Evolutionary conservation across 2,113 vertebrate genomes (phyloP).

Genomic region (Sinocyclocheilus maitianheensis): DNA sequence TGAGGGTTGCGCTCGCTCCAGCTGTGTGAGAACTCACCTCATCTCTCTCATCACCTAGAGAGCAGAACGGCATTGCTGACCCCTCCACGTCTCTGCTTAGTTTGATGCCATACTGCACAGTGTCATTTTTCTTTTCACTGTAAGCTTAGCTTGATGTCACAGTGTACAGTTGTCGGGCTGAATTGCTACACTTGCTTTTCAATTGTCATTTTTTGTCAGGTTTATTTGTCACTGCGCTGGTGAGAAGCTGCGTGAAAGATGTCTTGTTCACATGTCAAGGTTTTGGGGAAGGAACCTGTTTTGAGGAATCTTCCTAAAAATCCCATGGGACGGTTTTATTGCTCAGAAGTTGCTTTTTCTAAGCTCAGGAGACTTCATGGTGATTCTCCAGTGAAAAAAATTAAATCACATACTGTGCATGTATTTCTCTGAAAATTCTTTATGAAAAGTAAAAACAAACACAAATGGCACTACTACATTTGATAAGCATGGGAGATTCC

Average conservation of each 20-base stretch:
- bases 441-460: not conserved
- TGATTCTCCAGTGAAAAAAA: not conserved
- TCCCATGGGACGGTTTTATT: not conserved
- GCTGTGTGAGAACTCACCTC: slow-evolving; percentile 23
- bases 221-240: not conserved
- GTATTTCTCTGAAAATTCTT: not conserved
- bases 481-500: too few relatives aligned
- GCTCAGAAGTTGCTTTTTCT: not conserved
- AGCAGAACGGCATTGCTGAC: not conserved
- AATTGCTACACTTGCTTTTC: slow-evolving; percentile 30
- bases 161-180: not conserved
- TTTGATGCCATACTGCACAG: not conserved
- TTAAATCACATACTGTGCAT: not conserved
- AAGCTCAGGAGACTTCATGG: not conserved
- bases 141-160: slow-evolving; percentile 20
- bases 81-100: not conserved
- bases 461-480: not conserved
- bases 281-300: not conserved
- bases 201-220: slow-evolving; percentile 24
- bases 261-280: slow-evolving; percentile 13
- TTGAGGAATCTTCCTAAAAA: not conserved
- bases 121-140: slow-evolving; percentile 1
- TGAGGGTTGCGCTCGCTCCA: not conserved
- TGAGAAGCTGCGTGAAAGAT: slow-evolving; percentile 10
- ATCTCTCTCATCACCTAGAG: slow-evolving; percentile 1